A percentile compares a stretch with the other conserved stretches of the same genome.
phyloP scores from a whole-genome alignment of 2,113 vertebrate genomes.

The Cololabis saira region DNA sequence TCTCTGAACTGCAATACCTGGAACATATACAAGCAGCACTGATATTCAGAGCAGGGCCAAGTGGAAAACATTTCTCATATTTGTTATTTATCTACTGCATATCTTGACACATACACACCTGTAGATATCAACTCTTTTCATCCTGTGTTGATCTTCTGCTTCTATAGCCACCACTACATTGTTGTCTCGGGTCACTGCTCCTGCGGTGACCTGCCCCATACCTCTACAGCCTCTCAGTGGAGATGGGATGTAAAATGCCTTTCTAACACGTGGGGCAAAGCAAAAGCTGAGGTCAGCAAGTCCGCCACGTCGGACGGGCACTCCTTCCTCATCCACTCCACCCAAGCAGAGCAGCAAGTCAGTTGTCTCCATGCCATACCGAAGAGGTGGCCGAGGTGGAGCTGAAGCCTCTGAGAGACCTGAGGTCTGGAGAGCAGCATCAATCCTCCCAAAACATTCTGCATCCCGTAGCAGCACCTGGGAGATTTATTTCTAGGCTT shows the following conservation, averaged over 20 bases:
- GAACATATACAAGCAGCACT: slow-evolving; percentile 33
- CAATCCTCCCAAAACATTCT: slow-evolving; percentile 77
- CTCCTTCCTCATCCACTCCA: slow-evolving; percentile 80
- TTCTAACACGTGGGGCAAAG: slow-evolving; percentile 79
- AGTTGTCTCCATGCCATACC: slow-evolving; percentile 92
- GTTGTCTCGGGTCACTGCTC: slow-evolving; percentile 87
- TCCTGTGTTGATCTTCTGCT: slow-evolving; percentile 85
- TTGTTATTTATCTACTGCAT: not conserved
- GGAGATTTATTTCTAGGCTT: slow-evolving; percentile 4
- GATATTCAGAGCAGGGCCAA: not conserved
- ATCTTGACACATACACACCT: slow-evolving; percentile 74
- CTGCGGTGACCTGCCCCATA: slow-evolving; percentile 82
- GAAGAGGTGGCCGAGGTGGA: slow-evolving; percentile 78
- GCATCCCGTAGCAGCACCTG: slow-evolving; percentile 81
- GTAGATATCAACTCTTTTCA: slow-evolving; percentile 87
- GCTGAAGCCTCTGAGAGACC: slow-evolving; percentile 75
- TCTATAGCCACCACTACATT: slow-evolving; percentile 87
- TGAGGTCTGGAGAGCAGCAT: slow-evolving; percentile 76
- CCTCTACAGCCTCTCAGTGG: slow-evolving; percentile 82
- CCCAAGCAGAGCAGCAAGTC: slow-evolving; percentile 89
- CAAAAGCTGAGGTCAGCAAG: slow-evolving; percentile 90
- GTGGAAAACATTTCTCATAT: not conserved
- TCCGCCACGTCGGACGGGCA: slow-evolving; percentile 81
- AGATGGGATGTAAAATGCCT: slow-evolving; percentile 88
- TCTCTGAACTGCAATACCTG: slow-evolving; percentile 85